phyloP scores from a whole-genome alignment of 2,113 vertebrate genomes.

The Agelaius tricolor region DNA sequence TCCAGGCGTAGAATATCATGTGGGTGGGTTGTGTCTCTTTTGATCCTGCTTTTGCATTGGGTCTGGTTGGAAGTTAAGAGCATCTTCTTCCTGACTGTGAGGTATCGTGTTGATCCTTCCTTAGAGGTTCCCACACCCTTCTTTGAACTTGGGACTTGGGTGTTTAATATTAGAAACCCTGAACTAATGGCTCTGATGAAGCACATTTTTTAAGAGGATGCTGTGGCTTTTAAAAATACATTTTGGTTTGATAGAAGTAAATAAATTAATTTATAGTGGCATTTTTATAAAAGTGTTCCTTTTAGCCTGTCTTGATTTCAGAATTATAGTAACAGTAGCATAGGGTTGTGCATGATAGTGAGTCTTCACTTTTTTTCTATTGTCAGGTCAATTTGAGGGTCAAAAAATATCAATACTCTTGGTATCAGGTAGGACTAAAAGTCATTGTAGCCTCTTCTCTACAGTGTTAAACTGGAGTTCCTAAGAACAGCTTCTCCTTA shows the following conservation, averaged over 20 bases:
- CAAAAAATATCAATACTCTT: neutral
- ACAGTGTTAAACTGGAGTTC: neutral
- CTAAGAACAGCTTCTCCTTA: neutral
- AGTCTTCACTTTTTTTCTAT: neutral
- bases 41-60: neutral
- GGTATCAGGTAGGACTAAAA: neutral
- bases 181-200: conserved; percentile 22
- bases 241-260: conserved; percentile 7
- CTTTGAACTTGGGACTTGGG: neutral
- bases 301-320: conserved; percentile 8
- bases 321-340: neutral
- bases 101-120: neutral
- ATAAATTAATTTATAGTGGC: neutral
- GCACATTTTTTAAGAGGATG: conserved; percentile 24
- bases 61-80: neutral
- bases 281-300: neutral
- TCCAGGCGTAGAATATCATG: neutral
- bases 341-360: neutral
- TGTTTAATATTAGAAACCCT: conserved; percentile 34
- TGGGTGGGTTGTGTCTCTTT: neutral
- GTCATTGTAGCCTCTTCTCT: neutral
- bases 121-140: neutral
- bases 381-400: neutral
- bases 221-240: conserved; percentile 43
- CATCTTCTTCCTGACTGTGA: neutral